Evolutionary conservation across 2,888 invertebrate genomes (phyloP), one percentile per base, ranked within the genome.

Genomic region (Apeira syringaria): DNA sequence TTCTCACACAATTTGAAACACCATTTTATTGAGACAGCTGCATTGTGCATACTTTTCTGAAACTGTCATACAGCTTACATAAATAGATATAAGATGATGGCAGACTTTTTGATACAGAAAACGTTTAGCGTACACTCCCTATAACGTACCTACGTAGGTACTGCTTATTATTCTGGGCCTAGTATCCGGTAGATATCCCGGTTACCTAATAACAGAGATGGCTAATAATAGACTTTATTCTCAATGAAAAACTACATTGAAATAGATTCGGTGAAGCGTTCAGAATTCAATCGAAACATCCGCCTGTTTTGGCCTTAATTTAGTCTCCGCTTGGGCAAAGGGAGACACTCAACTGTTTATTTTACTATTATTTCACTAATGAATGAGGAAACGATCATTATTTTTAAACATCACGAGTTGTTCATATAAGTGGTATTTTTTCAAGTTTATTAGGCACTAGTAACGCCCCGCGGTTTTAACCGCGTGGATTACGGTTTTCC

Each of bases 241-340:
- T 53, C 50, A 51, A 50, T 51, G 45, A 32, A 45, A 51, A 56
- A 47, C 49, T 43, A 42, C 54, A 56, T 20, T 53, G 38, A 47
- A 37, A 40, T 38, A 28, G 27, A 48, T 41, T 41, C 45, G 37
- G 37, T 50, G 42, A 39, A 50, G 42, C 50, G 48, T 46, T 44
- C 18, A 41, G 30, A 47, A 45, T 50, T 37, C 43, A 40, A 51
- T 48, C 38, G 43, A 37, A 46, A 49, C 50, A 59, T 57, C 57
- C 61, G 61, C 42, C 42, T 24, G 42, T 29, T 40, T 52, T 24
- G 48, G 32, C 51, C 51, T 47, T 59, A 56, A 48, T 49, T 52
- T 36, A 47, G 28, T 33, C 36, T 27, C 34, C 22, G 34, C 34
- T 28, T 46, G 33, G 32, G 29, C 38, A 40, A 46, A 44, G 44